phyloP scores from a whole-genome alignment of 1,140 invertebrate genomes.

The Drosophila aff. region DNA sequence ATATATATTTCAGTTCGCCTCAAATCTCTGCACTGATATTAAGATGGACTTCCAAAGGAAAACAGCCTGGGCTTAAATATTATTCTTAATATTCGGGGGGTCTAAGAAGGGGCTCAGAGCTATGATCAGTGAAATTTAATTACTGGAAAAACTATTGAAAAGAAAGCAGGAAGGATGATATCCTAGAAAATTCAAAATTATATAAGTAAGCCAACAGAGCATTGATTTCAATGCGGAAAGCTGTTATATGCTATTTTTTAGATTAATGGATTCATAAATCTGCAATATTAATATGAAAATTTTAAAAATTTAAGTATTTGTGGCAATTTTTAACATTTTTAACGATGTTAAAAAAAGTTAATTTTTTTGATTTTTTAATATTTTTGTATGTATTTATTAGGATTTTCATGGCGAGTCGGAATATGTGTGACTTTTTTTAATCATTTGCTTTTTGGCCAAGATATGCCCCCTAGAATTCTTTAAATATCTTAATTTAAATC shows the following conservation, averaged over 20 bases:
- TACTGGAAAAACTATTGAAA: not conserved
- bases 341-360: not conserved
- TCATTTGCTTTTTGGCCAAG: too few relatives aligned
- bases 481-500: too few relatives aligned
- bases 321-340: not conserved
- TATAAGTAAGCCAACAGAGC: too few relatives aligned
- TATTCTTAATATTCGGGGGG: not conserved
- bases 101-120: not conserved
- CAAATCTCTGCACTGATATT: slow-evolving; percentile 16
- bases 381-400: too few relatives aligned
- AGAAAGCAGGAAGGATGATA: too few relatives aligned
- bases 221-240: not conserved
- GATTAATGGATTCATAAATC: not conserved
- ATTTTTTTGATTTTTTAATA: too few relatives aligned
- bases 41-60: not conserved
- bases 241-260: not conserved
- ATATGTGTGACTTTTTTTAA: too few relatives aligned
- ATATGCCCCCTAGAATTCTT: too few relatives aligned
- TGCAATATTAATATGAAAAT: not conserved
- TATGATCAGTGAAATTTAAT: not conserved
- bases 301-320: not conserved
- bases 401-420: too few relatives aligned
- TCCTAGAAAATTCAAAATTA: too few relatives aligned
- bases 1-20: not conserved
- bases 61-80: too few relatives aligned